phyloP scores from a whole-genome alignment of 2,888 invertebrate genomes.

The Blera fallax region DNA sequence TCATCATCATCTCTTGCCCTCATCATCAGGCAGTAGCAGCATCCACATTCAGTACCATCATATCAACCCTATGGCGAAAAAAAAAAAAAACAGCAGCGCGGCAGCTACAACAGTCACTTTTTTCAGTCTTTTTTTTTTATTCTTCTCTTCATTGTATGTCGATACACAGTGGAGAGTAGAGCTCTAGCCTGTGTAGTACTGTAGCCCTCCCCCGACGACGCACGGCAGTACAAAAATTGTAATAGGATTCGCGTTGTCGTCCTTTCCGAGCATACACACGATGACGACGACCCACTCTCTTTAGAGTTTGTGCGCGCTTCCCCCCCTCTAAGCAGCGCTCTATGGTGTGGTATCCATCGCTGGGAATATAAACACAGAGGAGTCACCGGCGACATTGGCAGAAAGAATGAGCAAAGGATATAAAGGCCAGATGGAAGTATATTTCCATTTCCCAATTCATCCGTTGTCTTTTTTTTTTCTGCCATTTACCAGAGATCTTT shows the following conservation, averaged over 20 bases:
- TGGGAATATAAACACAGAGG: constrained; percentile 59
- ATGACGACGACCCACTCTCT: constrained; percentile 43
- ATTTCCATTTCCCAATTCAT: constrained; percentile 65
- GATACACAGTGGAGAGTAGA: constrained; percentile 54
- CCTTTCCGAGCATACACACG: constrained; percentile 56
- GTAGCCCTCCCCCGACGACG: constrained; percentile 54
- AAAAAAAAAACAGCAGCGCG: constrained; percentile 54
- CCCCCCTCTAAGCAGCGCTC: constrained; percentile 40
- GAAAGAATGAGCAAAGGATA: constrained; percentile 64
- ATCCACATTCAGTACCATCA: constrained; percentile 62
- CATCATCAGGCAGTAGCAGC: constrained; percentile 39
- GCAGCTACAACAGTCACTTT: constrained; percentile 66
- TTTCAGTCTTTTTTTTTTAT: constrained; percentile 31
- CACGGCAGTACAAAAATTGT: constrained; percentile 62
- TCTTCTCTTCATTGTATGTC: constrained; percentile 70
- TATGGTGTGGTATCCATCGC: constrained; percentile 45
- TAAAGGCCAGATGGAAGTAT: constrained; percentile 68
- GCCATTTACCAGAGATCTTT: constrained; percentile 64
- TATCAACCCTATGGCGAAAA: constrained; percentile 62
- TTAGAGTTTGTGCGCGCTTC: constrained; percentile 5
- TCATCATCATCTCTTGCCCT: constrained; percentile 68
- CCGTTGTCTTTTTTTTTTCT: constrained; percentile 24
- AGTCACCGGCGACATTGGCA: constrained; percentile 69
- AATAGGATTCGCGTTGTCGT: constrained; percentile 72
- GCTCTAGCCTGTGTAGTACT: constrained; percentile 25